Evolutionary conservation across 2,797 vertebrate species (phyloP).

Genomic region (Acanthiza pusilla): DNA sequence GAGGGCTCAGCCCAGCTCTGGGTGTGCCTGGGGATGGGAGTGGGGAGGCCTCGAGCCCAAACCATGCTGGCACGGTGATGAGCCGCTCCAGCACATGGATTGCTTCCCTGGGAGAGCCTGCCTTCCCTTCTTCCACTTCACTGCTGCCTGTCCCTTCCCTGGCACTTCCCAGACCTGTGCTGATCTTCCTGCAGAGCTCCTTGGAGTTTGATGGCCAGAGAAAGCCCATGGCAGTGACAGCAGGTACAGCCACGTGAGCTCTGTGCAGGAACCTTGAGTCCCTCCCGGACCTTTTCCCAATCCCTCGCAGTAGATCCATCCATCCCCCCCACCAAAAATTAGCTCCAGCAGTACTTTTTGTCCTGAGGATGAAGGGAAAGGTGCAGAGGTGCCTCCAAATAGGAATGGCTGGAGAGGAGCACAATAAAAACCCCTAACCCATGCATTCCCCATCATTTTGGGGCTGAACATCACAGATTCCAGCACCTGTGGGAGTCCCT

Average conservation of each 20-base stretch:
- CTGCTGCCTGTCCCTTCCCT: neutral
- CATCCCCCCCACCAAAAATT: rapidly evolving
- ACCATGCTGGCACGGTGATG: rapidly evolving
- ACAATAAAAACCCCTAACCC: neutral
- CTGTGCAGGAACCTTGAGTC: neutral
- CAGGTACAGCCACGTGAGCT: rapidly evolving
- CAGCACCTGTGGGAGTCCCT: neutral
- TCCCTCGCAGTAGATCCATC: rapidly evolving
- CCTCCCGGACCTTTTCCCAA: neutral
- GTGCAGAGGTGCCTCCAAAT: neutral
- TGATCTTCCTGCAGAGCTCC: neutral
- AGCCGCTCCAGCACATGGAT: neutral
- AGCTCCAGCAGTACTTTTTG: neutral
- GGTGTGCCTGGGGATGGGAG: neutral
- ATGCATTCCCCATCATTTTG: rapidly evolving
- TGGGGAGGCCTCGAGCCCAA: rapidly evolving
- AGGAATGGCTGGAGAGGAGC: neutral
- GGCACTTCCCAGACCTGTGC: neutral
- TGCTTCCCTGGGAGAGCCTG: neutral
- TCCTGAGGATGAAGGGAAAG: neutral
- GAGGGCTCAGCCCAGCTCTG: neutral
- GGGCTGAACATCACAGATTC: neutral
- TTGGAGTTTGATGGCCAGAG: neutral
- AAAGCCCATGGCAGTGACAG: neutral
- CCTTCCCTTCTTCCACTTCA: neutral